Evolutionary conservation across 1,140 invertebrate genomes (phyloP), one percentile per base, ranked within the genome.

Genomic region (Cyrtorhinus lividipennis): DNA sequence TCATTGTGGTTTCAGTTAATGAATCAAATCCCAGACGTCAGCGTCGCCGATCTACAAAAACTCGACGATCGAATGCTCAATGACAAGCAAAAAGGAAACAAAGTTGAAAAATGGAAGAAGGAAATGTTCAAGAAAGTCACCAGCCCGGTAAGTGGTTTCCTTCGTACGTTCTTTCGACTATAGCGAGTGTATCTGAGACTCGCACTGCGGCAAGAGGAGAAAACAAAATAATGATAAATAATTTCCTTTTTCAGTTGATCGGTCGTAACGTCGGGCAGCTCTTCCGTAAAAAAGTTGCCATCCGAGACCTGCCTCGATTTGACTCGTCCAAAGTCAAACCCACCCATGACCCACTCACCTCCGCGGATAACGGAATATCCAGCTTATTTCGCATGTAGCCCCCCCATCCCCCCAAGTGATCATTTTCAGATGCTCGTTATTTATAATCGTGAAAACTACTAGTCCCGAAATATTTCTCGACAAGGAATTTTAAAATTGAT

Each of bases 121-220:
- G 90, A 94, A 71, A 76, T 90, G 13, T 93, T 94, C 72, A 92
- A 88, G 72, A 92, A 90, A 75, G 81, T 95, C 46, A 89, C 90
- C 1, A 81, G 81, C 63, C 83, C 83, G 74, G 85, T 90, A 73
- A 73, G 72, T 70, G n/a, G 38, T 64, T 64, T 68, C 66, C 59
- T n/a, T n/a, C n/a, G n/a, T n/a, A 63, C 18, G 63, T 38, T 63
- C 46, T 2, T n/a, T 44, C 30, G 22, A 38, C 46, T n/a, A 25
- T 26, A 46, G 24, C 20, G 25, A 60, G 25, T 66, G n/a, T 8
- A 3, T 23, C n/a, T n/a, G n/a, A n/a, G n/a, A n/a, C n/a, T n/a
- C 59, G 46, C 64, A 25, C 18, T 12, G 13, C 27, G 30, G n/a
- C 8, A 12, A 56, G 18, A 23, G 10, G 5, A 56, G n/a, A 56